phyloP scores from a whole-genome alignment of 2,888 invertebrate species.

The Andrena bucephala region DNA sequence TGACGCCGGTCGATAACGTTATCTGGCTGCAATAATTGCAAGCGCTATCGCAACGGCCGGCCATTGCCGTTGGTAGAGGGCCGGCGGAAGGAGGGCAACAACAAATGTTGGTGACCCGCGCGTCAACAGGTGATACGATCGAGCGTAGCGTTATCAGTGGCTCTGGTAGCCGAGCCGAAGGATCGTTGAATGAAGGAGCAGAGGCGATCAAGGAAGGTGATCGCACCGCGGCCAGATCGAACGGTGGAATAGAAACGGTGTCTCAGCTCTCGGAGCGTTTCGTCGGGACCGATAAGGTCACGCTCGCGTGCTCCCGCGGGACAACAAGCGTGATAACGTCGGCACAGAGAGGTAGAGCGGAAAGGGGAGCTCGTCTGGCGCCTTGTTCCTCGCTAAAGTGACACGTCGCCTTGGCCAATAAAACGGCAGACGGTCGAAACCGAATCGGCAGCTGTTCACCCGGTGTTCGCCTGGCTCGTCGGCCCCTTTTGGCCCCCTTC shows the following conservation, averaged over 20 bases:
- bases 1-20: conserved; percentile 56
- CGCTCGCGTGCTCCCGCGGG: conserved; percentile 30
- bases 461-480: conserved; percentile 27
- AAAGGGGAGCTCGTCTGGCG: conserved; percentile 58
- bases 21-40: conserved; percentile 47
- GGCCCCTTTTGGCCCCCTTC: conserved; percentile 35
- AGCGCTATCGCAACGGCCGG: conserved; percentile 11
- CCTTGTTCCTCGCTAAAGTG: conserved; percentile 55
- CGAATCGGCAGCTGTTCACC: conserved; percentile 63
- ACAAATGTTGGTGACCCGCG: conserved; percentile 23
- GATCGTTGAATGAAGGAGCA: conserved; percentile 12
- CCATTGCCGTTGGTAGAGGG: conserved; percentile 33
- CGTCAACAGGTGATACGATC: conserved; percentile 56
- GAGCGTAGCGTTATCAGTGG: conserved; percentile 8
- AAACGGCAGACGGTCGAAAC: conserved; percentile 52
- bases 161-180: not conserved
- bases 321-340: conserved; percentile 32
- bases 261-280: not conserved
- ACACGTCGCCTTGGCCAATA: conserved; percentile 62
- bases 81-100: not conserved
- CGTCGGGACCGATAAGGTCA: conserved; percentile 33
- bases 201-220: not conserved
- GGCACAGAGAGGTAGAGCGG: conserved; percentile 28
- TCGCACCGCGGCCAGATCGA: not conserved
- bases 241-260: not conserved